Base-by-base conservation (phyloP, 1,140 invertebrate species). In the Pinna nobilis region DNA sequence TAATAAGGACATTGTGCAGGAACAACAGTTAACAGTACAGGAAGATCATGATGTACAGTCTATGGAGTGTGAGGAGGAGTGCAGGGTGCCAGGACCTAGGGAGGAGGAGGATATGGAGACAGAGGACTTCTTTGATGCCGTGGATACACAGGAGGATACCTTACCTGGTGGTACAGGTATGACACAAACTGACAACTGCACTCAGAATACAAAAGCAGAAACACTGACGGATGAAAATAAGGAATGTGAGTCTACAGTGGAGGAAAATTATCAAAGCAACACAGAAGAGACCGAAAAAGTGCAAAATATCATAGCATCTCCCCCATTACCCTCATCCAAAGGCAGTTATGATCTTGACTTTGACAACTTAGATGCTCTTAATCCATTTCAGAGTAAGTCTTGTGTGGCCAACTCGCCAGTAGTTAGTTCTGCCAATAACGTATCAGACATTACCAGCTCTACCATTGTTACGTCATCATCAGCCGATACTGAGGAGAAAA, bases 341-440 rank as follows among this genome's bases (percentile, higher is more conserved):
- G 70, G 70, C 5, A 33, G 32, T 15, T 73, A 73, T 33, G n/a
- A 47, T 18, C 33, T 73, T 49, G 61, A 73, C 53, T 73, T 66
- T 66, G 70, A 73, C 28, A 73, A 73, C 49, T 23, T 73, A n/a
- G 70, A 73, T 37, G 50, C 51, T 30, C 23, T 63, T 41, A 71
- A 76, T 68, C 74, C 74, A 37, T 71, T 76, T 67, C 60, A 35
- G 2, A 67, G 63, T 1, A 76, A 64, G 23, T n/a, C 18, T 20
- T 28, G 20, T 23, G 49, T 76, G n/a, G 15, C 32, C 9, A 76
- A 68, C 64, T 76, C 74, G 23, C 74, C 74, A 20, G 13, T 59
- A 25, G 7, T 20, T n/a, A 1, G 3, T 0, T n/a, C 18, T n/a
- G 2, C 18, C 28, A 33, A 20, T n/a, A 59, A 37, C 9, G 13